Percentiles rank a stretch among this genome's conserved stretches.
These are phyloP conservation scores for Phortica okadai DNA, from an alignment of 2,888 invertebrate species.

Conservation along the genomic window DNA sequence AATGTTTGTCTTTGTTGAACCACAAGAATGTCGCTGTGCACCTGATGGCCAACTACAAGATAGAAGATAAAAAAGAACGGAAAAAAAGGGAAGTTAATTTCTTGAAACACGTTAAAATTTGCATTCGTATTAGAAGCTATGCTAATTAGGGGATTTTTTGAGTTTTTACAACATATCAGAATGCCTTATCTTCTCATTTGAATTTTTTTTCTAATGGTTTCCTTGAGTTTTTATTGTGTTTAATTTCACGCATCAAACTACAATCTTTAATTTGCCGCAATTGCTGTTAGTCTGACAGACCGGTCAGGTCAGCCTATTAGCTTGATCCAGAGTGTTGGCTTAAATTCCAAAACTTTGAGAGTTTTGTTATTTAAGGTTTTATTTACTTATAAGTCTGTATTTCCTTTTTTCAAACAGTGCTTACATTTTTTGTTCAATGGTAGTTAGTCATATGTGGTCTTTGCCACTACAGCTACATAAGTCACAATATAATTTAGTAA, in stretches of 20 bases:
- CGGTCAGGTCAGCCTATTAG: no score
- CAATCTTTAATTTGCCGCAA: slow-evolving; percentile 4
- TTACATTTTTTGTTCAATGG: no score
- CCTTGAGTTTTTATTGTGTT: slow-evolving; percentile 11
- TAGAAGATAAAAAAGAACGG: neutral
- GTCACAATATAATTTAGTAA: no score
- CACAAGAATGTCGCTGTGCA: neutral
- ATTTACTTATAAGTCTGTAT: no score
- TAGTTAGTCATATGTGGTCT: no score
- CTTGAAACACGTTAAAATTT: neutral
- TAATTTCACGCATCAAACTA: slow-evolving; percentile 25
- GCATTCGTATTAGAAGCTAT: slow-evolving; percentile 1
- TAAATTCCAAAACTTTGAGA: no score
- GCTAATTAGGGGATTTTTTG: slow-evolving; percentile 7
- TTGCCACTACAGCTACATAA: no score
- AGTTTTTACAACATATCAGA: neutral
- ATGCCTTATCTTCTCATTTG: neutral
- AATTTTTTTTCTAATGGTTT: neutral
- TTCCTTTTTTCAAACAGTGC: no score
- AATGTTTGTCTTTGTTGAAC: neutral
- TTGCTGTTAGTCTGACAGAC: neutral
- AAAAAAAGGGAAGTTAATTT: neutral
- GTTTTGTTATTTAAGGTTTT: no score
- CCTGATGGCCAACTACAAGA: neutral
- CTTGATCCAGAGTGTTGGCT: no score